phyloP scores from a whole-genome alignment of 2,797 vertebrate species.

The Tenualosa ilisha region DNA sequence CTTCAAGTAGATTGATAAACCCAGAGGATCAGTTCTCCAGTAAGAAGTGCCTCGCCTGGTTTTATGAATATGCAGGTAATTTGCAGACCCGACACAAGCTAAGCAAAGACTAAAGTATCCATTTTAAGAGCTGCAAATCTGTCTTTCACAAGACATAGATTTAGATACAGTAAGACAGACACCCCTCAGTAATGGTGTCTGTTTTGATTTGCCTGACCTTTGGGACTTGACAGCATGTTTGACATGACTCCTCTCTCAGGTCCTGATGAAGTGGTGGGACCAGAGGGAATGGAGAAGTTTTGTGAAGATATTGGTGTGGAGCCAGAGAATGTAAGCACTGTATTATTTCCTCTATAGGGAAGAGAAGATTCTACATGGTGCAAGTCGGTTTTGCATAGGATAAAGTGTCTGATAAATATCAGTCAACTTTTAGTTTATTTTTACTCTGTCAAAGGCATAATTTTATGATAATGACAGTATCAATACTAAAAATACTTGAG shows the following conservation, averaged over 20 bases:
- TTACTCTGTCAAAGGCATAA: too few relatives aligned
- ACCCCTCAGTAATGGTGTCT: background rate
- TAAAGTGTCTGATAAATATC: too few relatives aligned
- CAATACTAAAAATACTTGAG: too few relatives aligned
- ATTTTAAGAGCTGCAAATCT: background rate
- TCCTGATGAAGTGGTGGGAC: slow-evolving; percentile 86
- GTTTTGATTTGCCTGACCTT: background rate
- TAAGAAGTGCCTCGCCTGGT: slow-evolving; percentile 97
- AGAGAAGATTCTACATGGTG: background rate
- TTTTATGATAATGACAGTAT: too few relatives aligned
- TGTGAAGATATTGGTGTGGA: slow-evolving; percentile 91
- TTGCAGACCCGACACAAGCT: slow-evolving; percentile 21
- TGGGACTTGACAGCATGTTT: background rate
- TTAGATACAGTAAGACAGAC: background rate
- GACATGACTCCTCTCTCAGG: slow-evolving; percentile 58
- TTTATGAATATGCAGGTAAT: slow-evolving; percentile 91
- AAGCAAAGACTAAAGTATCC: background rate
- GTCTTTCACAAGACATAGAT: background rate
- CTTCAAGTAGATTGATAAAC: slow-evolving; percentile 79
- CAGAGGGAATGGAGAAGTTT: slow-evolving; percentile 91
- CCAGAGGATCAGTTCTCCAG: slow-evolving; percentile 89
- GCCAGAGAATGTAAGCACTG: slow-evolving; percentile 84
- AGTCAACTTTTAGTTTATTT: too few relatives aligned
- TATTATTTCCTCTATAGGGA: background rate
- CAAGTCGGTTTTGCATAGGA: too few relatives aligned